phyloP scores from a whole-genome alignment of 2,113 vertebrate genomes.

The Eurystomus gularis region DNA sequence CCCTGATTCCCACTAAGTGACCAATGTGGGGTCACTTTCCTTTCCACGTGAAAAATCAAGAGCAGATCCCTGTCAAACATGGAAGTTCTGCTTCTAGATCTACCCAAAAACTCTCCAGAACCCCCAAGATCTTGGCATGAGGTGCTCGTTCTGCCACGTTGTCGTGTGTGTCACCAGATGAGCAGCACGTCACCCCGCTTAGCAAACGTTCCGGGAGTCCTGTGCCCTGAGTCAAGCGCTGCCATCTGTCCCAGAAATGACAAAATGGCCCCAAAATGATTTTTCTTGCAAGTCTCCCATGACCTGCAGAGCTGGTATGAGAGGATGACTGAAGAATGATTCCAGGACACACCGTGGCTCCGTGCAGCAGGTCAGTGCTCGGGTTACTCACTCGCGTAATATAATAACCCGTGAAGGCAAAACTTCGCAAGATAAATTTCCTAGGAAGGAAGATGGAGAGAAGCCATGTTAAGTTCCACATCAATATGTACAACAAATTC shows the following conservation, averaged over 20 bases:
- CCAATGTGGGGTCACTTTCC: accelerated
- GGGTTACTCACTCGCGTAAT: background rate
- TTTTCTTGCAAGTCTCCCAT: accelerated
- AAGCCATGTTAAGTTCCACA: background rate
- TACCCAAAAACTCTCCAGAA: background rate
- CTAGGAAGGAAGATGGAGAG: background rate
- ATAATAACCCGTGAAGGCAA: background rate
- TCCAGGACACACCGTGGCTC: accelerated
- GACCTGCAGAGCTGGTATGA: background rate
- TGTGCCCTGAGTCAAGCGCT: background rate
- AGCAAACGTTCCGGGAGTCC: background rate
- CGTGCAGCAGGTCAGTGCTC: background rate
- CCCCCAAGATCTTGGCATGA: background rate
- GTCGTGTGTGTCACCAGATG: background rate
- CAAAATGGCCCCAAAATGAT: no score
- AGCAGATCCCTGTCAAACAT: background rate
- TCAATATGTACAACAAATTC: background rate
- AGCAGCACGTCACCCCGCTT: background rate
- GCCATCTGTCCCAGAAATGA: background rate
- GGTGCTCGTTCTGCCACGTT: background rate
- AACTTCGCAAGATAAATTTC: background rate
- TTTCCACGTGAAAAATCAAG: background rate
- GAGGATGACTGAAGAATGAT: background rate
- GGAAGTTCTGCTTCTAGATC: background rate
- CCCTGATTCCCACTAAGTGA: background rate